A percentile compares a stretch with the other conserved stretches of the same genome.
Conservation (phyloP, 2,113 vertebrate genomes). For the Strigops habroptila region DNA sequence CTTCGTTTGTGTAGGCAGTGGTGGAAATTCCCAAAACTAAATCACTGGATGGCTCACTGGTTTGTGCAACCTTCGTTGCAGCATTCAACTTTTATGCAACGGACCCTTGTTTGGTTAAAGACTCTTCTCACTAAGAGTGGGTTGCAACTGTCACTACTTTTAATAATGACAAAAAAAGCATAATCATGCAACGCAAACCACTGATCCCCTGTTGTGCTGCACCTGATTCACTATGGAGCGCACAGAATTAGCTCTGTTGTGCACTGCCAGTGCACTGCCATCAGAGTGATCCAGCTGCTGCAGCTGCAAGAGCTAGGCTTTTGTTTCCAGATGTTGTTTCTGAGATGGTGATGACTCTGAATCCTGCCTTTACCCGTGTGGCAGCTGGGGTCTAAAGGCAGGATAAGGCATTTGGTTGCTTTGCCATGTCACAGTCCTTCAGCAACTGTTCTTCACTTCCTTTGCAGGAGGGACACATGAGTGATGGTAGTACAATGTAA, state of each 20-base stretch:
- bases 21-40: neutral
- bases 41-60: neutral
- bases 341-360: neutral
- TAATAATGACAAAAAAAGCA: neutral
- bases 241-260: neutral
- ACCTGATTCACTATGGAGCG: fast-evolving
- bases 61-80: slow-evolving; percentile 5
- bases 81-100: neutral
- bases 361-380: fast-evolving
- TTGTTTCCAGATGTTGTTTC: neutral
- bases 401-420: neutral
- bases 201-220: neutral
- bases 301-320: neutral
- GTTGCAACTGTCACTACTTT: neutral
- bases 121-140: neutral
- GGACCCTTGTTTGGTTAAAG: neutral
- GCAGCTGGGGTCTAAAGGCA: neutral
- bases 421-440: neutral
- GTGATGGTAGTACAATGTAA: neutral
- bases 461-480: neutral
- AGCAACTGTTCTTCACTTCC: neutral
- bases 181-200: neutral
- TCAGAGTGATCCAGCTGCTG: neutral
- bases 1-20: slow-evolving; percentile 37
- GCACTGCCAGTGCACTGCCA: neutral